Evolutionary conservation across 2,797 vertebrate genomes (phyloP), one percentile per base, ranked within the genome.

Genomic region (Epinephelus coioides): DNA sequence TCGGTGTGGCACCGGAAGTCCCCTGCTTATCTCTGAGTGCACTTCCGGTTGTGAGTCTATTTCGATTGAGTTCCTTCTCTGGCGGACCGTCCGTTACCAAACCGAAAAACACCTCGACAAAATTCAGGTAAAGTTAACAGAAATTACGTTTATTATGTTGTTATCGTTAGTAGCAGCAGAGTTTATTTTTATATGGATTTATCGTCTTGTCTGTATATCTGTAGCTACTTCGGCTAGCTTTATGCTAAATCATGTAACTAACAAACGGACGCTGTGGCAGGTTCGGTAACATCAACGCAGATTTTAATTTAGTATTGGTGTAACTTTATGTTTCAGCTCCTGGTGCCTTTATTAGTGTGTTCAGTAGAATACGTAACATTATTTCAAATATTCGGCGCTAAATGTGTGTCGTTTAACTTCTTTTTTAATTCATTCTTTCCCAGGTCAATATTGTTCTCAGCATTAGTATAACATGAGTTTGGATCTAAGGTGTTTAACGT

Each of bases 161-260:
- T 3, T 1, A 0, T 0, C 0, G 19, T 0, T 0, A 2, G 3
- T 6, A 5, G 2, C 1, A 6, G 2, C 3, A 0, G 19, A 14
- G 18, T 50, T 73, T 44, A 0, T 0, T 40, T 43, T n/a, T 2
- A 6, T 12, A 1, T 4, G 0, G 12, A 47, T 44, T 4, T 14
- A 0, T 53, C 0, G 11, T 30, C n/a, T 8, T 4, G 3, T 63
- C 25, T 50, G 15, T 25, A 8, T 44, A 3, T 43, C 12, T 5
- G 15, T 6, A 18, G 72, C 38, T 34, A 5, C 19, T n/a, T n/a
- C 5, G 0, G 30, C 15, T 51, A 8, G 23, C 27, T 54, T 2
- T 6, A 21, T 53, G 71, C 61, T 73, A 73, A 49, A 15, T 23
- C 17, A 3, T 59, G 23, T 73, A 63, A 17, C 64, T 17, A 18